Evolutionary conservation across 1,140 invertebrate genomes (phyloP).

Genomic region (Drosophila melanogaster): Release_6_plus_ISO1_MT NT_033777.3:30990001-30990500

Average conservation of each 20-base stretch:
- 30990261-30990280: constrained; percentile 31
- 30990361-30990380: background rate
- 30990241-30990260: constrained; percentile 46
- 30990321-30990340: constrained; percentile 15
- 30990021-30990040: background rate
- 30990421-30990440: too few species aligned
- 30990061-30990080: background rate
- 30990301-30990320: constrained; percentile 13
- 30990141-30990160: constrained; percentile 11
- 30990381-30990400: background rate
- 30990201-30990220: constrained; percentile 33
- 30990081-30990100: constrained; percentile 69
- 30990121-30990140: constrained; percentile 55
- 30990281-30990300: constrained; percentile 28
- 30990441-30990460: too few species aligned
- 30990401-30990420: too few species aligned
- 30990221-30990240: constrained; percentile 60
- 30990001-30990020: constrained; percentile 38
- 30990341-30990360: background rate
- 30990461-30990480: too few species aligned
- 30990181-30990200: constrained; percentile 37
- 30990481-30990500: too few species aligned
- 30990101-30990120: constrained; percentile 57
- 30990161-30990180: constrained; percentile 9
- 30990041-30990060: constrained; percentile 6